These are phyloP conservation scores for Psylliodes chrysocephalus DNA, from an alignment of 2,888 invertebrate genomes.

Conservation along the genomic window DNA sequence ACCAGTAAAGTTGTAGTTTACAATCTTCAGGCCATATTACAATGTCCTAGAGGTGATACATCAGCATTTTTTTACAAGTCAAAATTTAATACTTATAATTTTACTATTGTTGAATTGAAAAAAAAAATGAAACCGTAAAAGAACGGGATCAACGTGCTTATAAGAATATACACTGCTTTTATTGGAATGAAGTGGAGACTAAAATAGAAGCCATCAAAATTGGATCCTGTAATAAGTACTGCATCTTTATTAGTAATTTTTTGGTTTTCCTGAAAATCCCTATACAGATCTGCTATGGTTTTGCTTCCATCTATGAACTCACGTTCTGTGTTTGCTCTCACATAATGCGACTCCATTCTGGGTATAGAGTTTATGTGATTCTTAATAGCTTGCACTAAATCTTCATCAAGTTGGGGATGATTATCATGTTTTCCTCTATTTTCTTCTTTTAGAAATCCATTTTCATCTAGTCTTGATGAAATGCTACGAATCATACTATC, in stretches of 20 bases:
- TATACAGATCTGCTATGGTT: no score
- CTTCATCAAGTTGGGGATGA: no score
- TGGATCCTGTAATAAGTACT: not conserved
- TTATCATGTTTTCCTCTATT: no score
- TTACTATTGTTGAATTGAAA: conserved; percentile 3
- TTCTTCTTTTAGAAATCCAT: no score
- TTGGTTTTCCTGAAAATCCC: conserved; percentile 1
- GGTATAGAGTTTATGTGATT: no score
- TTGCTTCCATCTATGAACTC: no score
- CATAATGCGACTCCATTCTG: no score
- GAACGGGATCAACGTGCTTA: not conserved
- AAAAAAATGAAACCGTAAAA: not conserved
- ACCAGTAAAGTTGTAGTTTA: conserved; percentile 7
- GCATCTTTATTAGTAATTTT: no score
- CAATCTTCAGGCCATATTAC: conserved; percentile 17
- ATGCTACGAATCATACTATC: no score
- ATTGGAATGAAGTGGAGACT: not conserved
- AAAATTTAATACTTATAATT: conserved; percentile 8
- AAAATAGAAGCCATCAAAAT: not conserved
- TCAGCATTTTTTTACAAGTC: conserved; percentile 20
- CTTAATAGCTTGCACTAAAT: no score
- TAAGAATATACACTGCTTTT: not conserved
- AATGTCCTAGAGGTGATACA: conserved; percentile 17
- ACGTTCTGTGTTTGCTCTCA: no score
- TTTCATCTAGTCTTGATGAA: no score